phyloP scores from a whole-genome alignment of 2,113 vertebrate species.

The Phalacrocorax aristotelis region DNA sequence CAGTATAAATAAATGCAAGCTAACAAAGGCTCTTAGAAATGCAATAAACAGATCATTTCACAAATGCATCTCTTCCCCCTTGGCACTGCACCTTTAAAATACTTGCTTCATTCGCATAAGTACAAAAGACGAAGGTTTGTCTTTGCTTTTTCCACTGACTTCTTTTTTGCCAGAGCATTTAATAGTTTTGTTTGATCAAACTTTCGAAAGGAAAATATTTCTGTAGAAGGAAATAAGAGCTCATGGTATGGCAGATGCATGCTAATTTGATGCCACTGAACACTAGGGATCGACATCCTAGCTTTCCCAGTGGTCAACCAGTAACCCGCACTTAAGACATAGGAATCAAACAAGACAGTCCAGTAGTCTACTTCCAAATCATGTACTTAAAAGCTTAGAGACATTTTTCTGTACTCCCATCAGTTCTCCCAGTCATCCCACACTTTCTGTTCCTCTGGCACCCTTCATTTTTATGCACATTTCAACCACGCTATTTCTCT shows the following conservation, averaged over 20 bases:
- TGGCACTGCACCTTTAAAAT: background rate
- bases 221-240: background rate
- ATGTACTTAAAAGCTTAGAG: background rate
- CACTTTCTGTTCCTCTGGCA: background rate
- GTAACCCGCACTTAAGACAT: background rate
- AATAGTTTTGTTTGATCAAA: background rate
- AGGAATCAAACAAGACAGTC: background rate
- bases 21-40: background rate
- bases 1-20: background rate
- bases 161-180: background rate
- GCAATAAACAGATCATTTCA: background rate
- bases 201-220: background rate
- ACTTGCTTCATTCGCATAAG: background rate
- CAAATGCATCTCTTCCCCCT: background rate
- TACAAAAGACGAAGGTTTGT: background rate
- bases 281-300: background rate
- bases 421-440: background rate
- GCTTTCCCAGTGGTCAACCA: background rate
- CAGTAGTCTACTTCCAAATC: background rate
- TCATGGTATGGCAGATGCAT: background rate
- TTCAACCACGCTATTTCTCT: background rate
- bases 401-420: background rate
- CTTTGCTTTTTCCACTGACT: background rate
- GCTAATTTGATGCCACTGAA: background rate
- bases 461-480: background rate